Percentiles rank a stretch among this genome's conserved stretches.
Evolutionary conservation across 2,888 invertebrate genomes (phyloP).

Genomic region (Lepas anatifera): DNA sequence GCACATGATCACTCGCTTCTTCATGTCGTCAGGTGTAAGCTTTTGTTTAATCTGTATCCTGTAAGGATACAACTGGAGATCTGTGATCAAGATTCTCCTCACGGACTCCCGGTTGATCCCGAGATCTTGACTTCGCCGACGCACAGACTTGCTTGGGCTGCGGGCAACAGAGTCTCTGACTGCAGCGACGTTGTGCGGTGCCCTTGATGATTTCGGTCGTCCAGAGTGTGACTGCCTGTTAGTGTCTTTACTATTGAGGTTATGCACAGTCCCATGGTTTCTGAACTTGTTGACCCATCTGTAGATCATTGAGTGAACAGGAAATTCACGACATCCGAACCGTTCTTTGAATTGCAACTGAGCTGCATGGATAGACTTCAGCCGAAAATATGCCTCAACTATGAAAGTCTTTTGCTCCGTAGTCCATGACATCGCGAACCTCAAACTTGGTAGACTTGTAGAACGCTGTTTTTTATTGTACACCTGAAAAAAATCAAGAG

Average conservation of each 20-base stretch:
- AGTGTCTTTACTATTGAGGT: neutral
- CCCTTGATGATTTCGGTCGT: neutral
- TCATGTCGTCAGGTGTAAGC: slow-evolving; percentile 8
- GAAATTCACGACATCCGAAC: neutral
- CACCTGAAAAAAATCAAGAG: neutral
- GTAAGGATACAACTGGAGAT: neutral
- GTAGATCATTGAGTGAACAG: neutral
- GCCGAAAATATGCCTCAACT: neutral
- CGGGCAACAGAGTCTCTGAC: neutral
- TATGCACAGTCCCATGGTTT: neutral
- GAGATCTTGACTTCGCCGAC: neutral
- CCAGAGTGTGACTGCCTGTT: neutral
- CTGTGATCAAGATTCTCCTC: neutral
- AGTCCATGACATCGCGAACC: neutral
- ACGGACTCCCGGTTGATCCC: neutral
- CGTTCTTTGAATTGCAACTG: neutral
- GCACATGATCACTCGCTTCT: slow-evolving; percentile 6
- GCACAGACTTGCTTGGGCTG: neutral
- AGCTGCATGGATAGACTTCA: neutral
- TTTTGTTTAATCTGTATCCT: slow-evolving; percentile 10
- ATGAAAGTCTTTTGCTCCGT: neutral
- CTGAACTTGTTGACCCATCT: neutral
- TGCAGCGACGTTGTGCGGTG: neutral
- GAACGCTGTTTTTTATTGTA: neutral
- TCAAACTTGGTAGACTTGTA: neutral